phyloP scores from a whole-genome alignment of 1,140 invertebrate species.

The Bacillus rossius region DNA sequence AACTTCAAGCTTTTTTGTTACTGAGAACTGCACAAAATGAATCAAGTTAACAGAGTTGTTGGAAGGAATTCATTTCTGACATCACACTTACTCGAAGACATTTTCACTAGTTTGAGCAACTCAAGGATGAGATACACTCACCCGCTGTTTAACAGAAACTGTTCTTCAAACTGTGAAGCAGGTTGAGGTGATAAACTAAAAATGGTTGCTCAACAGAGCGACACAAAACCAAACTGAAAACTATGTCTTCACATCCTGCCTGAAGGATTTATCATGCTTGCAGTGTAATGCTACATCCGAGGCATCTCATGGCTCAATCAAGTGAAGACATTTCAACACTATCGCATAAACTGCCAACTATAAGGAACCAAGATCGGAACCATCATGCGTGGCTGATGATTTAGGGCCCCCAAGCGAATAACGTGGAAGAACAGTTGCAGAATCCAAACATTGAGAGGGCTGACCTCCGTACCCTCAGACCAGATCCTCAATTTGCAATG shows the following conservation, averaged over 20 bases:
- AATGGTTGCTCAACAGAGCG: not conserved
- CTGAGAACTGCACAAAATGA: conserved; percentile 1
- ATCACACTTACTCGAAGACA: conserved; percentile 2
- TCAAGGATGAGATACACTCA: not conserved
- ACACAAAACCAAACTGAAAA: not conserved
- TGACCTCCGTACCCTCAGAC: not conserved
- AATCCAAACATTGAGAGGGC: too few species aligned
- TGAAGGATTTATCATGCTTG: not conserved
- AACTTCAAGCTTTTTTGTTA: not conserved
- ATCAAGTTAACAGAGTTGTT: conserved; percentile 1
- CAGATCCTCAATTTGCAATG: not conserved
- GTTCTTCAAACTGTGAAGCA: not conserved
- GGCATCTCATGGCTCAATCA: too few species aligned
- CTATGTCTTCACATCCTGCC: not conserved
- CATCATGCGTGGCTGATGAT: too few species aligned
- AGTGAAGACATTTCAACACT: too few species aligned
- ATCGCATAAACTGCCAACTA: too few species aligned
- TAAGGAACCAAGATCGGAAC: too few species aligned
- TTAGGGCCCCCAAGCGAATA: too few species aligned
- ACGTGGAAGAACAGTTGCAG: too few species aligned
- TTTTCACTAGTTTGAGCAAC: not conserved
- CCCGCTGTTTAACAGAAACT: not conserved
- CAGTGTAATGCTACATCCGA: too few species aligned
- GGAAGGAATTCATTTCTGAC: not conserved
- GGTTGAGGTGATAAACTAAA: not conserved